Percentiles rank a stretch among this genome's conserved stretches.
These are phyloP conservation scores for Speoplatyrhinus poulsoni DNA, from an alignment of 2,113 vertebrate genomes.

Conservation along the genomic window DNA sequence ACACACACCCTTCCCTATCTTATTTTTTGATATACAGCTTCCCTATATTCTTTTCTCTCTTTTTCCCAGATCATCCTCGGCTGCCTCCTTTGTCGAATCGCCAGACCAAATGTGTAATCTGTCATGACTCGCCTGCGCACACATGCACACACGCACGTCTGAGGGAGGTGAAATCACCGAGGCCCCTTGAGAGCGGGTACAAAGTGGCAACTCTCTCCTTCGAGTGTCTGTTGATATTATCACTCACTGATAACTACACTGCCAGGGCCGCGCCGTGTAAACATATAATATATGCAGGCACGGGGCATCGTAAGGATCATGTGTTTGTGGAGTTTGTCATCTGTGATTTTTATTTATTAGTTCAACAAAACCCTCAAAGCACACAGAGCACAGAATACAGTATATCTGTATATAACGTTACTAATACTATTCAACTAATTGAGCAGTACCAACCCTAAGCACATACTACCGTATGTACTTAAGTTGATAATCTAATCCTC, in stretches of 20 bases:
- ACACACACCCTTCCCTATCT: background rate
- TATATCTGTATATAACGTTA: background rate
- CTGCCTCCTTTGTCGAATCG: slow-evolving; percentile 4
- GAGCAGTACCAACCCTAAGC: no score
- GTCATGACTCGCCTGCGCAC: slow-evolving; percentile 52
- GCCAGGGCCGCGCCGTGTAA: background rate
- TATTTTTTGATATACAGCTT: no score
- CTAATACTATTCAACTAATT: no score
- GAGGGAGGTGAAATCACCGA: slow-evolving; percentile 40
- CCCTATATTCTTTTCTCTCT: background rate
- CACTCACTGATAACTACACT: background rate
- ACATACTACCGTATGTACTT: no score
- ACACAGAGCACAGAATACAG: background rate
- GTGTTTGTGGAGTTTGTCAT: no score
- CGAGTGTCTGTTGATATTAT: slow-evolving; percentile 21
- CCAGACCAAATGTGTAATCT: slow-evolving; percentile 8
- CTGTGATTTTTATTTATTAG: background rate
- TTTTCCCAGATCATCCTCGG: background rate
- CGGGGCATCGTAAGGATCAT: no score
- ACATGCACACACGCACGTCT: slow-evolving; percentile 20
- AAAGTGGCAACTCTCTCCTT: slow-evolving; percentile 30
- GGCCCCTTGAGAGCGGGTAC: slow-evolving; percentile 35
- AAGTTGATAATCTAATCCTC: slow-evolving; percentile 24
- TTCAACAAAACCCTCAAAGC: background rate
- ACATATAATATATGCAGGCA: background rate